These are phyloP conservation scores for Bursaphelenchus okinawaensis DNA, from an alignment of 2,888 invertebrate species.

Conservation along the genomic window DNA sequence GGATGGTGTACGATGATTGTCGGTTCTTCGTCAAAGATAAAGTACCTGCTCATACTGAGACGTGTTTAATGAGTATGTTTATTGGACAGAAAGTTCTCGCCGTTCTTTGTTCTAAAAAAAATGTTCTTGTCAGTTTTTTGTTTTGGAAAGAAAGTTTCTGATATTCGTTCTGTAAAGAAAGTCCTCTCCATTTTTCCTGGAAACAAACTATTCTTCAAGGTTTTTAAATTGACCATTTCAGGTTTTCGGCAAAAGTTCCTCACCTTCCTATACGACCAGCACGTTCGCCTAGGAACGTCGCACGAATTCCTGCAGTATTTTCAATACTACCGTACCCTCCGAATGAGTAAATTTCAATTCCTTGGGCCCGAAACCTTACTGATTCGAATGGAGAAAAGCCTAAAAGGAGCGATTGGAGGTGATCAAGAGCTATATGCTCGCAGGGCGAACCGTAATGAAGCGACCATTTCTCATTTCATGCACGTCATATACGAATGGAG, in stretches of 20 bases:
- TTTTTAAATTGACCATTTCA: background rate
- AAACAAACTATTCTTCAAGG: too few species aligned
- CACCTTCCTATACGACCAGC: conserved; percentile 30
- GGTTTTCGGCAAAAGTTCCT: conserved; percentile 34
- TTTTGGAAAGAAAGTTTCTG: too few species aligned
- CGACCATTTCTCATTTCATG: conserved; percentile 15
- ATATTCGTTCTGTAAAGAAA: too few species aligned
- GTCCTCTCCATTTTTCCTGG: too few species aligned
- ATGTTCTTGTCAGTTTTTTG: too few species aligned
- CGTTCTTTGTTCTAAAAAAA: too few species aligned
- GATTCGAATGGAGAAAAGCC: conserved; percentile 15
- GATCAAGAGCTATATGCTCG: background rate
- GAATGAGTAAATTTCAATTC: conserved; percentile 29
- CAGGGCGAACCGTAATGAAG: background rate
- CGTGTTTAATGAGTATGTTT: conserved; percentile 11
- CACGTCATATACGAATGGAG: conserved; percentile 38
- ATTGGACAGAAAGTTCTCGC: conserved; percentile 32
- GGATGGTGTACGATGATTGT: conserved; percentile 76
- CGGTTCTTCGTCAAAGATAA: too few species aligned
- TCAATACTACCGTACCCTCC: conserved; percentile 21
- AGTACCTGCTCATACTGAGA: too few species aligned
- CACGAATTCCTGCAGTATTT: conserved; percentile 26
- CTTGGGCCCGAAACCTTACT: conserved; percentile 26
- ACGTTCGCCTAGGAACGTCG: conserved; percentile 16
- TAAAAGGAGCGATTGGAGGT: background rate